These are phyloP conservation scores for Epinephelus moara DNA, from an alignment of 2,113 vertebrate genomes.

Conservation along the genomic window DNA sequence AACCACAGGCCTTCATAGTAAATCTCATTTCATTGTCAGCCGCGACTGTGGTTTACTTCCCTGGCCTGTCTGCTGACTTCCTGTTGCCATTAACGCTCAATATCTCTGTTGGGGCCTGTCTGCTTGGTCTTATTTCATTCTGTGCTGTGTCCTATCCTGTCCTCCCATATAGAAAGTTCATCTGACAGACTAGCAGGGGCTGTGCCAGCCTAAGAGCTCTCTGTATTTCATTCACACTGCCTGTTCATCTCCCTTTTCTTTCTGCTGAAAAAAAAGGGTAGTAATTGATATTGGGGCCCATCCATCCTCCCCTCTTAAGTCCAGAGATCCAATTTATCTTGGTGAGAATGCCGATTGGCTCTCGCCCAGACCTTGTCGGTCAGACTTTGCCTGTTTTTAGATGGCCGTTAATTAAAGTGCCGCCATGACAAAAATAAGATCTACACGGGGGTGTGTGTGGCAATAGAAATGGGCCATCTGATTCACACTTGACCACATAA, in stretches of 20 bases:
- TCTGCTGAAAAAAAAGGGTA: slow-evolving; percentile 69
- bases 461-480: slow-evolving; percentile 75
- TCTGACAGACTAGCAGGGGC: slow-evolving; percentile 74
- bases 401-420: slow-evolving; percentile 85
- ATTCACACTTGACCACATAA: slow-evolving; percentile 82
- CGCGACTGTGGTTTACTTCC: slow-evolving; percentile 79
- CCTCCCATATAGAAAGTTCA: slow-evolving; percentile 77
- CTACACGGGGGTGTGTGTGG: slow-evolving; percentile 78
- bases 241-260: slow-evolving; percentile 75
- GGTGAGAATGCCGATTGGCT: slow-evolving; percentile 83
- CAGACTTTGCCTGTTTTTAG: slow-evolving; percentile 85
- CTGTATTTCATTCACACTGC: slow-evolving; percentile 82
- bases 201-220: slow-evolving; percentile 70
- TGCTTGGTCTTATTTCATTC: slow-evolving; percentile 81
- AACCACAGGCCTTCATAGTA: slow-evolving; percentile 82
- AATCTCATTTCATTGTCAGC: slow-evolving; percentile 84
- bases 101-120: slow-evolving; percentile 82
- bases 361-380: slow-evolving; percentile 79
- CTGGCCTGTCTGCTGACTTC: slow-evolving; percentile 77
- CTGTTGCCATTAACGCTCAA: slow-evolving; percentile 83
- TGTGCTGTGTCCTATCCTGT: slow-evolving; percentile 67
- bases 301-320: slow-evolving; percentile 84
- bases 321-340: slow-evolving; percentile 85
- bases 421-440: slow-evolving; percentile 82
- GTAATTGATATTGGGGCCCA: slow-evolving; percentile 86